phyloP scores from a whole-genome alignment of 2,888 invertebrate species.

The Xestia xanthographa region DNA sequence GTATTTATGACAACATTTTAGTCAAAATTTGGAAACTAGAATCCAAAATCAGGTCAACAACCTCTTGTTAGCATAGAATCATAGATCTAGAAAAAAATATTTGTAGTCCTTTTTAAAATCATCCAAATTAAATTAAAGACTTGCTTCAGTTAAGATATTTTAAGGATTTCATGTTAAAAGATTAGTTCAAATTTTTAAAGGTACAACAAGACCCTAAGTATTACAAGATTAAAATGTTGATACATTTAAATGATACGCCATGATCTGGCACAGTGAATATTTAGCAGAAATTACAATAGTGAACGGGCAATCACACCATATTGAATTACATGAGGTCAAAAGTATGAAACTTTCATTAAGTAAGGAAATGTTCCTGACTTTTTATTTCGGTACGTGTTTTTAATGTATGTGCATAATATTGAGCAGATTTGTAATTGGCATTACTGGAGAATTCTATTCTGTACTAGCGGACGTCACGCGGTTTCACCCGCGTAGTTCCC shows the following conservation, averaged over 20 bases:
- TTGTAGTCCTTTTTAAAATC: not conserved
- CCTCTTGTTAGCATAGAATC: not conserved
- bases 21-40: not conserved
- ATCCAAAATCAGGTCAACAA: not conserved
- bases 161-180: not conserved
- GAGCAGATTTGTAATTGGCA: not conserved
- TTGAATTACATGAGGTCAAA: slow-evolving; percentile 59
- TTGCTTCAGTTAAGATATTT: not conserved
- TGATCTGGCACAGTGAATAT: slow-evolving; percentile 56
- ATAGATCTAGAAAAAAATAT: not conserved
- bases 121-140: not conserved
- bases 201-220: slow-evolving; percentile 48
- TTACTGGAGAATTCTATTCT: not conserved
- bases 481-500: too few species aligned
- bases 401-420: slow-evolving; percentile 30
- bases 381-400: slow-evolving; percentile 20
- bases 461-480: too few species aligned
- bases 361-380: slow-evolving; percentile 36
- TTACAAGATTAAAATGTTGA: slow-evolving; percentile 42
- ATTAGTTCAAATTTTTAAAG: not conserved
- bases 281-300: slow-evolving; percentile 54
- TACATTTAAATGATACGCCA: slow-evolving; percentile 65
- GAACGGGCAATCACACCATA: slow-evolving; percentile 45
- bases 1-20: not conserved
- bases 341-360: slow-evolving; percentile 57